Evolutionary conservation across 2,113 vertebrate genomes (phyloP).

Genomic region (Cryptotis parvus): DNA sequence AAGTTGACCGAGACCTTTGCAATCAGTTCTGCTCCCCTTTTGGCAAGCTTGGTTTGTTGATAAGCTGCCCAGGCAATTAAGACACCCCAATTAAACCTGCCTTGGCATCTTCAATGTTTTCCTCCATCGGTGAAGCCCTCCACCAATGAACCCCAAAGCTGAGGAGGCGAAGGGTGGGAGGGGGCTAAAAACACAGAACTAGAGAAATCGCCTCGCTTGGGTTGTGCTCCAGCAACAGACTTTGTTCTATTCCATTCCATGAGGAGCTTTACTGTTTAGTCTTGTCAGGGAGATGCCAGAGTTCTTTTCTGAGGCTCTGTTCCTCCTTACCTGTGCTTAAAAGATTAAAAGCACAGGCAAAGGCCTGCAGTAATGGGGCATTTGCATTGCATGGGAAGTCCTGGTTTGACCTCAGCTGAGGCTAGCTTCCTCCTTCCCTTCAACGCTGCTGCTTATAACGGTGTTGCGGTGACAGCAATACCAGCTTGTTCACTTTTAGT

Average conservation of each 20-base stretch:
- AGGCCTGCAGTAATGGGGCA: no score
- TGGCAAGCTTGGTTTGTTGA: slow-evolving; percentile 28
- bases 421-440: no score
- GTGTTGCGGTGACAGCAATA: no score
- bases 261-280: not conserved
- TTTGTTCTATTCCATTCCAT: not conserved
- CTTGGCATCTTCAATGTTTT: slow-evolving; percentile 42
- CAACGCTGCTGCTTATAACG: no score
- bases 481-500: no score
- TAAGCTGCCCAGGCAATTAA: slow-evolving; percentile 38
- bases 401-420: no score
- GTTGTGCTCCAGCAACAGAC: not conserved
- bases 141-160: not conserved
- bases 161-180: slow-evolving; percentile 3
- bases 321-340: no score
- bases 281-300: not conserved
- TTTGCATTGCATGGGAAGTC: no score
- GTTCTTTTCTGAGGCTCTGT: no score
- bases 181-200: not conserved
- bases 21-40: slow-evolving; percentile 48
- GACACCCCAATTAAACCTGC: slow-evolving; percentile 39
- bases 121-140: not conserved
- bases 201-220: not conserved
- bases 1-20: not conserved
- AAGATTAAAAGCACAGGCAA: no score